Conservation (phyloP, 2,113 vertebrate genomes). For the Colinus virginianus region DNA sequence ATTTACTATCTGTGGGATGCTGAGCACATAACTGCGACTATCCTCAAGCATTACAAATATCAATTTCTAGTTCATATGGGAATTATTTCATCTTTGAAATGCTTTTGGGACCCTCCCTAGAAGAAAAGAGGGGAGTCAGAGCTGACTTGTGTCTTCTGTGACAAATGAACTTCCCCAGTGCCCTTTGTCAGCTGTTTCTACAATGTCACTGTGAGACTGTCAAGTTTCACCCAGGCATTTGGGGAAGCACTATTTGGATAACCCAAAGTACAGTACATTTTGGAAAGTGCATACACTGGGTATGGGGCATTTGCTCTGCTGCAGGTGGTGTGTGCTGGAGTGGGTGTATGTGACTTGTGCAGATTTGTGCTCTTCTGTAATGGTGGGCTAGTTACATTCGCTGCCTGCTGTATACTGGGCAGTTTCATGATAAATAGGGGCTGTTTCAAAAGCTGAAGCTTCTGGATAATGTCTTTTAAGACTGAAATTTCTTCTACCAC, state of each 20-base stretch:
- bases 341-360: neutral
- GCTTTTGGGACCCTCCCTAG: neutral
- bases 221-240: neutral
- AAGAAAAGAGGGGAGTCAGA: neutral
- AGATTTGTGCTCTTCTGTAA: neutral
- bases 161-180: neutral
- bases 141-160: neutral
- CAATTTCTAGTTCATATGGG: neutral
- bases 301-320: neutral
- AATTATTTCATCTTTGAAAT: neutral
- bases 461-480: neutral
- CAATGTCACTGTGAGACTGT: neutral
- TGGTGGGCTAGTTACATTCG: accelerated
- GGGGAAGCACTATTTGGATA: neutral
- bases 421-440: neutral
- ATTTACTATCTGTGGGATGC: neutral
- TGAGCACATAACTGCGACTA: neutral
- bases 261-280: neutral
- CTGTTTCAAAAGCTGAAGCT: neutral
- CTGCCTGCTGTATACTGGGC: accelerated
- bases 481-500: neutral
- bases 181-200: neutral
- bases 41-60: neutral
- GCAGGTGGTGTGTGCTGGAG: neutral
- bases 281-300: accelerated